These are phyloP conservation scores for Stigmatopora nigra DNA, from an alignment of 2,113 vertebrate species.

Conservation along the genomic window DNA sequence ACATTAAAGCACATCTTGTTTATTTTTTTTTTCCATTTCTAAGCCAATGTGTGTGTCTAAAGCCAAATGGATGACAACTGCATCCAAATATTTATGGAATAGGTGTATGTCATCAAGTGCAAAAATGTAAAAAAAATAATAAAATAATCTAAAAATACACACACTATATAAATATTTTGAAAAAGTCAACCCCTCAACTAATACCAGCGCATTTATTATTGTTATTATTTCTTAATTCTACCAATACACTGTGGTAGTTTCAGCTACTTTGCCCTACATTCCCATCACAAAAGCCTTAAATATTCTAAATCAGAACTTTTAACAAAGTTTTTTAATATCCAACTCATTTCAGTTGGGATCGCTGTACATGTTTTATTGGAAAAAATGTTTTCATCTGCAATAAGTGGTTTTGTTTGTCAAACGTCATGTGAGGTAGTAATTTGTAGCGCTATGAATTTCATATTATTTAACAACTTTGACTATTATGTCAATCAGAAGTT, in stretches of 20 bases:
- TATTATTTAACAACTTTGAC: constrained; percentile 30
- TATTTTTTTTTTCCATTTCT: no score
- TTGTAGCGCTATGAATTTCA: constrained; percentile 40
- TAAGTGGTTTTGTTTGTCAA: constrained; percentile 41
- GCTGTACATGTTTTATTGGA: constrained; percentile 49
- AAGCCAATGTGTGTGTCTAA: no score
- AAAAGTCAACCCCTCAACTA: background rate
- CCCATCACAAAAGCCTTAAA: constrained; percentile 17
- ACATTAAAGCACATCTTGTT: no score
- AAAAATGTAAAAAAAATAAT: no score
- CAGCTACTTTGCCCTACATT: background rate
- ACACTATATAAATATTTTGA: no score
- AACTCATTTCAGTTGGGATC: constrained; percentile 10
- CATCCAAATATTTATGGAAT: no score
- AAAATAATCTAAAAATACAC: no score
- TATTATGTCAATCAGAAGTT: constrained; percentile 48
- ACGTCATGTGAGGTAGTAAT: constrained; percentile 45
- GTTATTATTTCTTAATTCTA: background rate
- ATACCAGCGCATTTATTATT: background rate
- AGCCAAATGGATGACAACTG: no score
- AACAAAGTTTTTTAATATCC: background rate
- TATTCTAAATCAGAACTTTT: constrained; percentile 6
- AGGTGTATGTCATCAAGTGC: no score
- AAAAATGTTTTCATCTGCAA: constrained; percentile 70
- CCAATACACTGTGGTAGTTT: background rate